These are phyloP conservation scores for Branchipolynoe longqiensis DNA, from an alignment of 2,888 invertebrate genomes.

Conservation along the genomic window DNA sequence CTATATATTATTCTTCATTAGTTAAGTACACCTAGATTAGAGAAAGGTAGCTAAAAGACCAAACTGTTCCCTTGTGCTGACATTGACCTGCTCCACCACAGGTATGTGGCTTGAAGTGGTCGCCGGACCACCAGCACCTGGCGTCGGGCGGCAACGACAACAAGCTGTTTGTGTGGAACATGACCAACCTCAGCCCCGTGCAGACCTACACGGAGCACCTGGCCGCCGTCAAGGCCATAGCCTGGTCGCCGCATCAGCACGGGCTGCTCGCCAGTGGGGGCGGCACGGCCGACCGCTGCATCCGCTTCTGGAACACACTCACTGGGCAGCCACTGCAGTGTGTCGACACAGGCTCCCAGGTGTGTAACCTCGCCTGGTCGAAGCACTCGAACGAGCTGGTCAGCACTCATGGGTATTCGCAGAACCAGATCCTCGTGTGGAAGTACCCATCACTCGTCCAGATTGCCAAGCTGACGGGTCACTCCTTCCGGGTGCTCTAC, in stretches of 20 bases:
- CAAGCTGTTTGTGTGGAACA: slow-evolving; percentile 92
- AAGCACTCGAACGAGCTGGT: slow-evolving; percentile 96
- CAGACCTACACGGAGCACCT: slow-evolving; percentile 84
- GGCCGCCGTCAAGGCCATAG: slow-evolving; percentile 86
- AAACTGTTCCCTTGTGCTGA: no score
- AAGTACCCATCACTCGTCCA: slow-evolving; percentile 96
- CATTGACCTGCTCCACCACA: no score
- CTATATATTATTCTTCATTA: no score
- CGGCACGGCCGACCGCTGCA: slow-evolving; percentile 94
- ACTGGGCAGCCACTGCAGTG: slow-evolving; percentile 91
- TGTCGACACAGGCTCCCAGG: slow-evolving; percentile 96
- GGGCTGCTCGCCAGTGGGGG: slow-evolving; percentile 96
- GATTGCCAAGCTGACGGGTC: slow-evolving; percentile 83
- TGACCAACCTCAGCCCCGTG: slow-evolving; percentile 80
- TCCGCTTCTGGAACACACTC: slow-evolving; percentile 84
- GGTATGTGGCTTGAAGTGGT: slow-evolving; percentile 98
- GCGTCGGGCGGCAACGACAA: slow-evolving; percentile 99
- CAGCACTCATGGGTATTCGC: slow-evolving; percentile 97
- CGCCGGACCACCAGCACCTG: slow-evolving; percentile 97
- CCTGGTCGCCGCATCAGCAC: slow-evolving; percentile 98
- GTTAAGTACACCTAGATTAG: no score
- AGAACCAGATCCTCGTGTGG: slow-evolving; percentile 98
- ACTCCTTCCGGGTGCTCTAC: slow-evolving; percentile 78
- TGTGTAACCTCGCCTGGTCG: slow-evolving; percentile 96
- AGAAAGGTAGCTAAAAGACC: no score